These are phyloP conservation scores for Pelobates cultripes DNA, from an alignment of 2,797 vertebrate genomes.

Conservation along the genomic window DNA sequence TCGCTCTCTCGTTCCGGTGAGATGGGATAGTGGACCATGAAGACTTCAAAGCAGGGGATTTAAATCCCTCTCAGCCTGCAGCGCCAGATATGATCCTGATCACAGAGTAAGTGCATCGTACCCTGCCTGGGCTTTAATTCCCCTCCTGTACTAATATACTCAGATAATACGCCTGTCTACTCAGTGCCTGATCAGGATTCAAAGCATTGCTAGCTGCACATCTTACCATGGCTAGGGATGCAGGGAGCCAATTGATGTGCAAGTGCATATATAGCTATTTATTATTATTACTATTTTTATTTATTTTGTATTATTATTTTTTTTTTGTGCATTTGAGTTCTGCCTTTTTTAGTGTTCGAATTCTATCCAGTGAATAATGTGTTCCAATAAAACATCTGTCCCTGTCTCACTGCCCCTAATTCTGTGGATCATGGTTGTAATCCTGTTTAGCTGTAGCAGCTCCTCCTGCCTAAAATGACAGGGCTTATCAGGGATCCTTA, in stretches of 20 bases:
- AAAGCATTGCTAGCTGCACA: not conserved
- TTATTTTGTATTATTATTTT: too few relatives aligned
- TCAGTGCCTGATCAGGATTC: not conserved
- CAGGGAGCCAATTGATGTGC: not conserved
- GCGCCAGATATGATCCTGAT: conserved; percentile 39
- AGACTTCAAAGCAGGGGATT: conserved; percentile 38
- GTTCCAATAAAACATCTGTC: not conserved
- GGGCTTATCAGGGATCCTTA: conserved; percentile 1
- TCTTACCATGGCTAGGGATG: not conserved
- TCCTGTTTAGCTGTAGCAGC: conserved; percentile 7
- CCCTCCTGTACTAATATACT: not conserved
- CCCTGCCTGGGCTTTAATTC: too few relatives aligned
- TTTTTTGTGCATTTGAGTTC: too few relatives aligned
- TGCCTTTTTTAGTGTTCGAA: not conserved
- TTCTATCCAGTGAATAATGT: not conserved
- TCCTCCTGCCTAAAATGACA: not conserved
- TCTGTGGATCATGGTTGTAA: conserved; percentile 17
- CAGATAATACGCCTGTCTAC: not conserved
- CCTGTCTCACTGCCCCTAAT: conserved; percentile 6
- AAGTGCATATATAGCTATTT: not conserved
- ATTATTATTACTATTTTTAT: not conserved
- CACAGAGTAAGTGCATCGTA: conserved; percentile 41
- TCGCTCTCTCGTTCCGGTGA: conserved; percentile 28
- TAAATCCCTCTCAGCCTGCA: conserved; percentile 26
- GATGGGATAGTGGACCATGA: conserved; percentile 38